A percentile compares a stretch with the other conserved stretches of the same genome.
phyloP scores from a whole-genome alignment of 2,113 vertebrate species.

The Jacana jacana region DNA sequence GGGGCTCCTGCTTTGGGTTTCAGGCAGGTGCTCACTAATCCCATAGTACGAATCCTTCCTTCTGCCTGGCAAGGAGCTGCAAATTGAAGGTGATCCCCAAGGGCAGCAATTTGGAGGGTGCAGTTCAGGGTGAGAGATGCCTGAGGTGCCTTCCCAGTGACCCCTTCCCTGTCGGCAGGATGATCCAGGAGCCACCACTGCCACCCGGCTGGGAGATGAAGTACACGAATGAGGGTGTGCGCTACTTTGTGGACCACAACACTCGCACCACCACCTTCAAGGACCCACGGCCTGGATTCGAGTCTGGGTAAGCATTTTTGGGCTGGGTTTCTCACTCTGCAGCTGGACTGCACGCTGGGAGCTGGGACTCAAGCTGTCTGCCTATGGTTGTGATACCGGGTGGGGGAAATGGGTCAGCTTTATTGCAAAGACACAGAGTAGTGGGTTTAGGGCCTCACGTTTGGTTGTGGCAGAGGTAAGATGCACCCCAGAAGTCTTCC shows the following conservation, averaged over 20 bases:
- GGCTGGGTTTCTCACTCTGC: fast-evolving
- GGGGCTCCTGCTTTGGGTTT: neutral
- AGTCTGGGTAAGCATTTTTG: conserved; percentile 86
- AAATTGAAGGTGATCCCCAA: neutral
- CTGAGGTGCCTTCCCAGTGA: neutral
- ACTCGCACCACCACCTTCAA: conserved; percentile 97
- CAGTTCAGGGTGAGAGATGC: neutral
- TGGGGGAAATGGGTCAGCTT: neutral
- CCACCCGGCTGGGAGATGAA: conserved; percentile 99
- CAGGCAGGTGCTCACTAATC: neutral
- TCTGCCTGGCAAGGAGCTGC: neutral
- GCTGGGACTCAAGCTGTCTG: neutral
- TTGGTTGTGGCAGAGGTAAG: neutral
- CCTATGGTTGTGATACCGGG: fast-evolving
- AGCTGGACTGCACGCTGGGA: fast-evolving
- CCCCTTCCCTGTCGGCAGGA: conserved; percentile 73
- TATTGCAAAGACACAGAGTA: fast-evolving
- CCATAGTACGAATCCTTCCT: neutral
- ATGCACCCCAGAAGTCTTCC: neutral
- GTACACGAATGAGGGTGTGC: conserved; percentile 94
- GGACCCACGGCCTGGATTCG: conserved; percentile 95
- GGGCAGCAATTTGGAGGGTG: neutral
- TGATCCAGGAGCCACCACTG: conserved; percentile 97
- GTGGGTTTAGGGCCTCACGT: fast-evolving
- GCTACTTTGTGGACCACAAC: conserved; percentile 99